Percentiles rank a stretch among this genome's conserved stretches.
These are phyloP conservation scores for Austrolebias charrua DNA, from an alignment of 2,797 vertebrate genomes.

Conservation along the genomic window DNA sequence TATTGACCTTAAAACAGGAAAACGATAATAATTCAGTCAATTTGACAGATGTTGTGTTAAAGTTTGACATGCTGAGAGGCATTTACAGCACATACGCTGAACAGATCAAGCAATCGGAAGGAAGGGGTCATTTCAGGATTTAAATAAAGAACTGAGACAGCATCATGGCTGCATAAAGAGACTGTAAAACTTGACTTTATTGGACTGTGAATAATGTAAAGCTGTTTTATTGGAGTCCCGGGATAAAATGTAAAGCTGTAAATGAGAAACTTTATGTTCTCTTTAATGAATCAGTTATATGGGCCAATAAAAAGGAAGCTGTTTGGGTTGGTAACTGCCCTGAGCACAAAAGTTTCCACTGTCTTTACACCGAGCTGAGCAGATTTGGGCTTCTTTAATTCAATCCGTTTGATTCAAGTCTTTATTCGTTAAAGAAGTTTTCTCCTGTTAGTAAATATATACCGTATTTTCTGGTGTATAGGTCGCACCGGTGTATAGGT, in stretches of 20 bases:
- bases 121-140: background rate
- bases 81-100: too few species aligned
- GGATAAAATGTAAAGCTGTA: conserved; percentile 4
- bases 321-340: conserved; percentile 33
- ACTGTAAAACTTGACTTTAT: conserved; percentile 3
- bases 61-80: too few species aligned
- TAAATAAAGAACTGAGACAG: background rate
- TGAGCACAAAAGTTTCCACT: conserved; percentile 20
- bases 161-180: background rate
- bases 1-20: too few species aligned
- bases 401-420: conserved; percentile 20
- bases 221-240: conserved; percentile 1
- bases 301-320: conserved; percentile 30
- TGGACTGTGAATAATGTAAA: conserved; percentile 8
- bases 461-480: too few species aligned
- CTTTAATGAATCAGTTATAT: conserved; percentile 54
- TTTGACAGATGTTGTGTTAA: too few species aligned
- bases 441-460: conserved; percentile 8
- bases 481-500: too few species aligned
- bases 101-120: background rate
- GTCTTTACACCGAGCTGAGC: conserved; percentile 14
- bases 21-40: too few species aligned
- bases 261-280: conserved; percentile 3
- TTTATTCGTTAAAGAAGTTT: conserved; percentile 16
- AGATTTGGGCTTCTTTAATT: conserved; percentile 31